Base-by-base conservation (phyloP, 2,888 invertebrate species). In the Agrotis ipsilon region DNA sequence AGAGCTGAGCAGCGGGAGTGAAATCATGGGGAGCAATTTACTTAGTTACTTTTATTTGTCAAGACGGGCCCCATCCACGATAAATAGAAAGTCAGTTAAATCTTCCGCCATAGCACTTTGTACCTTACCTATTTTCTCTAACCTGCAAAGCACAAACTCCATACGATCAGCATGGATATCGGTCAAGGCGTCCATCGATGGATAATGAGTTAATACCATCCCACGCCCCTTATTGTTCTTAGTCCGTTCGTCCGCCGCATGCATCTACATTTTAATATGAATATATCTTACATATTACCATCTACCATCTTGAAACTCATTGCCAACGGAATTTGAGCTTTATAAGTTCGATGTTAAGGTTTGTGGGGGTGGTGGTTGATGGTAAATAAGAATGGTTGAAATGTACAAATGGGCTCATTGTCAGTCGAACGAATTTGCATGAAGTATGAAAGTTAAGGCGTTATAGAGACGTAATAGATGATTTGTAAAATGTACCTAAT, bases 161-260 rank as follows among this genome's bases (percentile, higher is more conserved):
- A 70, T 83, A 77, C 81, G 85, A 88, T 91, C 89, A 90, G 82
- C 88, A 92, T 92, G 93, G 89, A 95, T 93, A 94, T 94, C 93
- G 96, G 96, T 94, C 96, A 96, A 95, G 96, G 96, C 88, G 93
- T 93, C 93, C 94, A 93, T 93, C 90, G 88, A 91, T 90, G 87
- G 86, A 84, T 93, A 93, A 94, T 94, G 94, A 94, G 93, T 94
- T 93, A 93, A 94, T 93, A 88, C 92, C 79, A 87, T 69, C 96
- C 96, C 93, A 96, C 96, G 92, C 95, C 94, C 89, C 86, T 90
- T 92, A 96, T 96, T 96, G 95, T 96, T 95, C 93, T 91, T 87
- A 89, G 91, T 91, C 89, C 90, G 91, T 92, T 86, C 90, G 94
- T 95, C 95, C 92, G 92, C 90, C 85, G 85, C 87, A 89, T 87